A percentile compares a stretch with the other conserved stretches of the same genome.
These are phyloP conservation scores for Lepidochitona cinerea DNA, from an alignment of 2,888 invertebrate genomes.

Conservation along the genomic window DNA sequence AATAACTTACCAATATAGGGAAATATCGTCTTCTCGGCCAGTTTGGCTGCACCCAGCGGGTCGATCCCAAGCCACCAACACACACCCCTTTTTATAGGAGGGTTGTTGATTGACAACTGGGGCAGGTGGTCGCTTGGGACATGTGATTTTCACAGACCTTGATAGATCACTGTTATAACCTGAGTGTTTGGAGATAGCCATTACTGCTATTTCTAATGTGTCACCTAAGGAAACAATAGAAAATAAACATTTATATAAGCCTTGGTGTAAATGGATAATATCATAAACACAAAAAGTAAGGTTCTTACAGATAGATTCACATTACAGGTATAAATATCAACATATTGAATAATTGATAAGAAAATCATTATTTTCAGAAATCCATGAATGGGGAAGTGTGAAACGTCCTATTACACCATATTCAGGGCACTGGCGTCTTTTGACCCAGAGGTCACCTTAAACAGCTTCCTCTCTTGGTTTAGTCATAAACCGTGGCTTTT, in stretches of 20 bases:
- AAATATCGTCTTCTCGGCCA: conserved; percentile 60
- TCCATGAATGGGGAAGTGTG: no score
- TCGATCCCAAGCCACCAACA: conserved; percentile 67
- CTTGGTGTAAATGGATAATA: no score
- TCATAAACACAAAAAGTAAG: not conserved
- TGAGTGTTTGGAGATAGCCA: conserved; percentile 59
- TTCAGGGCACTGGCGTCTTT: no score
- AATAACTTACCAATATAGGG: conserved; percentile 58
- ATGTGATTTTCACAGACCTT: conserved; percentile 57
- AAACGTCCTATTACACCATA: no score
- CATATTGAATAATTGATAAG: no score
- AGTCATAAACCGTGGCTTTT: no score
- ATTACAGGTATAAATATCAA: no score
- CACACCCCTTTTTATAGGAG: conserved; percentile 65
- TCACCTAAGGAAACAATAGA: conserved; percentile 16
- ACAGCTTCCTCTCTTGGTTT: no score
- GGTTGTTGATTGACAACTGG: conserved; percentile 65
- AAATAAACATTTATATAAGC: not conserved
- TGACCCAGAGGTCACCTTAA: no score
- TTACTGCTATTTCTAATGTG: conserved; percentile 59
- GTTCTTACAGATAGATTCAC: no score
- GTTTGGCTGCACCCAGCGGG: conserved; percentile 47
- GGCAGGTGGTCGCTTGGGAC: conserved; percentile 61
- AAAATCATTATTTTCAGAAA: no score
- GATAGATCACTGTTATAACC: conserved; percentile 64